phyloP scores from a whole-genome alignment of 2,113 vertebrate species.

The Xenopus laevis region DNA sequence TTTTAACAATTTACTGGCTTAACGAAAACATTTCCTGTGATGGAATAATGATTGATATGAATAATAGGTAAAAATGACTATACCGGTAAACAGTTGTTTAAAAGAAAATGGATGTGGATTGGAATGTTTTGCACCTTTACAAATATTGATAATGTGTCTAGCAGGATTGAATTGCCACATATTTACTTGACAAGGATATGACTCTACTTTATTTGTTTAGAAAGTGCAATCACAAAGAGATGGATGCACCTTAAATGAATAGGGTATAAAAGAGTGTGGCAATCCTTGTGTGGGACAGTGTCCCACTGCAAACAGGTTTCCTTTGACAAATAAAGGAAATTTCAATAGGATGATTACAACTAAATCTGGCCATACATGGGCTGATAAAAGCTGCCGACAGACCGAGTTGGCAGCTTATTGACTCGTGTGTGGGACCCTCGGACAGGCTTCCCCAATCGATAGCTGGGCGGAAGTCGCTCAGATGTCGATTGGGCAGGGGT shows the following conservation, averaged over 20 bases:
- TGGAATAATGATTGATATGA: too few species aligned
- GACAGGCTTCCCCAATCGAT: too few species aligned
- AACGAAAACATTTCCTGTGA: too few species aligned
- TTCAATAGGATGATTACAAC: too few species aligned
- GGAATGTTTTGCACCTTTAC: constrained; percentile 10
- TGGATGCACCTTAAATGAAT: neutral
- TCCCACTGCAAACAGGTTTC: neutral
- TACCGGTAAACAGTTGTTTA: neutral
- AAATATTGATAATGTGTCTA: constrained; percentile 11
- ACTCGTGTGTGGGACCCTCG: too few species aligned
- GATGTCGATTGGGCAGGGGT: too few species aligned
- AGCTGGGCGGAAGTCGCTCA: too few species aligned
- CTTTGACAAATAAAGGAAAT: too few species aligned
- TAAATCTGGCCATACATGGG: too few species aligned
- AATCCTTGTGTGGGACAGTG: neutral
- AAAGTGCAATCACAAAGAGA: neutral
- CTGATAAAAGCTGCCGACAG: too few species aligned
- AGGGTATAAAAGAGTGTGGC: neutral
- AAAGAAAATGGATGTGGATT: constrained; percentile 8
- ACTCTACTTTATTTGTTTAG: constrained; percentile 7
- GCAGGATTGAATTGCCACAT: neutral
- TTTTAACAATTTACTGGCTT: too few species aligned
- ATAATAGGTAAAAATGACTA: neutral
- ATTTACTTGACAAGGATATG: constrained; percentile 29
- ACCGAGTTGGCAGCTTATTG: too few species aligned